Evolutionary conservation across 2,888 invertebrate species (phyloP).

Genomic region (Phoronis australis): DNA sequence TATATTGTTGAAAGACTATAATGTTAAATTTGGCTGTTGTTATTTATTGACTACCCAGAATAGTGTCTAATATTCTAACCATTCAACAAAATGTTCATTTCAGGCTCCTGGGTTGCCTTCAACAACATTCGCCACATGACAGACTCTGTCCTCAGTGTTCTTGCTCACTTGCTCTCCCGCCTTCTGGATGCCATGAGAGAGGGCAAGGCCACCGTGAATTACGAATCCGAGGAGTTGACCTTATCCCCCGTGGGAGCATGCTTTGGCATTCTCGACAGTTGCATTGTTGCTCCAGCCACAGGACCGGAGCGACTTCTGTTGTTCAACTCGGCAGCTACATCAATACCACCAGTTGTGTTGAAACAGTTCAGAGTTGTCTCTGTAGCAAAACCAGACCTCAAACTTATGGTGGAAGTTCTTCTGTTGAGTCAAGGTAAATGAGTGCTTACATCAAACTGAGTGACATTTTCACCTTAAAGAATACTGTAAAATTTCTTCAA

Average conservation of each 20-base stretch:
- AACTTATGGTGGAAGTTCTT: conserved; percentile 34
- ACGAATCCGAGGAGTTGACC: conserved; percentile 37
- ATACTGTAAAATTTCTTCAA: too few relatives aligned
- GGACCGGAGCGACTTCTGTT: conserved; percentile 39
- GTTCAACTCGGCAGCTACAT: conserved; percentile 32
- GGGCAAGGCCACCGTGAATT: conserved; percentile 32
- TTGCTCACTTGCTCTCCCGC: conserved; percentile 37
- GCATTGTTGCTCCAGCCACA: conserved; percentile 26
- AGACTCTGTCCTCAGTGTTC: conserved; percentile 37
- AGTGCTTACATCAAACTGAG: background rate
- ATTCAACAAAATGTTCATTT: too few relatives aligned
- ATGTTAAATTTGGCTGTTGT: too few relatives aligned
- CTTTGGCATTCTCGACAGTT: conserved; percentile 36
- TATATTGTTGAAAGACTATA: too few relatives aligned
- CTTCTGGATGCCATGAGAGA: conserved; percentile 36
- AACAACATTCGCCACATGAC: conserved; percentile 34
- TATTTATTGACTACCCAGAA: too few relatives aligned
- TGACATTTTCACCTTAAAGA: too few relatives aligned
- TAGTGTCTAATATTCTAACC: too few relatives aligned
- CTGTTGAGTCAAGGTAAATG: conserved; percentile 43
- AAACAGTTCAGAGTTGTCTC: conserved; percentile 43
- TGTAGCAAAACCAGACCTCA: conserved; percentile 35
- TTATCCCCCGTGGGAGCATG: conserved; percentile 32
- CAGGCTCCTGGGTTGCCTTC: conserved; percentile 47
- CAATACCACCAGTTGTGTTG: conserved; percentile 36